A percentile compares a stretch with the other conserved stretches of the same genome.
Conservation (phyloP, 2,888 invertebrate genomes). For the Acronicta alni region DNA sequence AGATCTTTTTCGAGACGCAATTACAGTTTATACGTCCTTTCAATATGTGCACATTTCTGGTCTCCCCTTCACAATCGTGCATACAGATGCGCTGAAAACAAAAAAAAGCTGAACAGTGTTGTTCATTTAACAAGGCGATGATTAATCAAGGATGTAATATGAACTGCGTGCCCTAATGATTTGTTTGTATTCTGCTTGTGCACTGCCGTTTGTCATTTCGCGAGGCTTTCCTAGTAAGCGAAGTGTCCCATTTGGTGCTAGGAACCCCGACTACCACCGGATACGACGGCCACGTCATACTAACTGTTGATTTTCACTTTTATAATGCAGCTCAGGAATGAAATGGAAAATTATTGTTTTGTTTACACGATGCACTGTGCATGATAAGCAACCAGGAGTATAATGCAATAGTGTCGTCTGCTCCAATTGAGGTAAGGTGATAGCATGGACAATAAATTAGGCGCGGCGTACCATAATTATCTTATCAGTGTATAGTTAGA, state of each 20-base stretch:
- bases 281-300: slow-evolving; percentile 71
- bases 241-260: slow-evolving; percentile 77
- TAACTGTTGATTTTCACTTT: slow-evolving; percentile 84
- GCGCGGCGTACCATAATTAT: slow-evolving; percentile 66
- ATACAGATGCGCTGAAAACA: slow-evolving; percentile 33
- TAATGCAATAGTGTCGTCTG: slow-evolving; percentile 50
- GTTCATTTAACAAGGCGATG: slow-evolving; percentile 52
- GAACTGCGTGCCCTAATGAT: slow-evolving; percentile 57
- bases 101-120: slow-evolving; percentile 42
- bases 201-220: slow-evolving; percentile 74
- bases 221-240: slow-evolving; percentile 83
- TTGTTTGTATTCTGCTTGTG: slow-evolving; percentile 76
- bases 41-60: slow-evolving; percentile 53
- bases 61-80: slow-evolving; percentile 50
- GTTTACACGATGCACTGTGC: slow-evolving; percentile 46
- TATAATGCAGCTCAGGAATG: slow-evolving; percentile 66
- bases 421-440: slow-evolving; percentile 58
- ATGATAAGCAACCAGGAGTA: slow-evolving; percentile 44
- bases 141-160: slow-evolving; percentile 69
- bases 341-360: slow-evolving; percentile 56
- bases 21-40: slow-evolving; percentile 61
- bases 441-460: slow-evolving; percentile 63
- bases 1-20: slow-evolving; percentile 61
- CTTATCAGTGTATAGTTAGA: slow-evolving; percentile 72
- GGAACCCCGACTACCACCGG: slow-evolving; percentile 70